These are phyloP conservation scores for Clinocottus analis DNA, from an alignment of 2,113 vertebrate species.

Conservation along the genomic window DNA sequence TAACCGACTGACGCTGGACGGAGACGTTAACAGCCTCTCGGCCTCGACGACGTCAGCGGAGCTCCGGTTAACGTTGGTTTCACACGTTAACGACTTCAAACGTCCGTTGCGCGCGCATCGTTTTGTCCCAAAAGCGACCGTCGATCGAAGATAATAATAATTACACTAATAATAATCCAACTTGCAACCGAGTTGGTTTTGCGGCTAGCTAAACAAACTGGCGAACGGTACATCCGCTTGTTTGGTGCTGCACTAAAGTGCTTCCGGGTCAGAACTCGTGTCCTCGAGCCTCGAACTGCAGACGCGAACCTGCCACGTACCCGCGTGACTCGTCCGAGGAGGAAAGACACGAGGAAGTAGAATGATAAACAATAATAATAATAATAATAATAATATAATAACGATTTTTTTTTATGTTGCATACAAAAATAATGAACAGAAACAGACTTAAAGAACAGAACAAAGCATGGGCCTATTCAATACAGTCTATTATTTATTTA, in stretches of 20 bases:
- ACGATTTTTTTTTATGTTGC: no score
- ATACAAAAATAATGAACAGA: not conserved
- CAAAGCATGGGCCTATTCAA: not conserved
- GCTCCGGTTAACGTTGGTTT: no score
- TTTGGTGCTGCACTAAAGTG: slow-evolving; percentile 23
- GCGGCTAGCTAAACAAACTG: slow-evolving; percentile 12
- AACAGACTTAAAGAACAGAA: not conserved
- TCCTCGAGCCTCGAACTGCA: not conserved
- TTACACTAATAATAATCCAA: slow-evolving; percentile 4
- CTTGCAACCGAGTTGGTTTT: slow-evolving; percentile 18
- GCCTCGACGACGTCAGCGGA: slow-evolving; percentile 31
- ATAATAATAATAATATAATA: no score
- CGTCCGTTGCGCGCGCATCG: not conserved
- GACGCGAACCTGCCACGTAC: slow-evolving; percentile 66
- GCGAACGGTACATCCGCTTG: slow-evolving; percentile 44
- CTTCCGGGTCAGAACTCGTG: slow-evolving; percentile 63
- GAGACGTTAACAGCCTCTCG: slow-evolving; percentile 22
- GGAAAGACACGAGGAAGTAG: not conserved
- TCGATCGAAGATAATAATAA: not conserved
- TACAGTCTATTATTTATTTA: not conserved
- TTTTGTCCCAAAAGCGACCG: not conserved
- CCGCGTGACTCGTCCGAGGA: not conserved
- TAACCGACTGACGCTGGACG: not conserved
- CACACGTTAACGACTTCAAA: not conserved
- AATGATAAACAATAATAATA: not conserved